Evolutionary conservation across 2,888 invertebrate genomes (phyloP), one percentile per base, ranked within the genome.

Genomic region (Luperina nickerlii): DNA sequence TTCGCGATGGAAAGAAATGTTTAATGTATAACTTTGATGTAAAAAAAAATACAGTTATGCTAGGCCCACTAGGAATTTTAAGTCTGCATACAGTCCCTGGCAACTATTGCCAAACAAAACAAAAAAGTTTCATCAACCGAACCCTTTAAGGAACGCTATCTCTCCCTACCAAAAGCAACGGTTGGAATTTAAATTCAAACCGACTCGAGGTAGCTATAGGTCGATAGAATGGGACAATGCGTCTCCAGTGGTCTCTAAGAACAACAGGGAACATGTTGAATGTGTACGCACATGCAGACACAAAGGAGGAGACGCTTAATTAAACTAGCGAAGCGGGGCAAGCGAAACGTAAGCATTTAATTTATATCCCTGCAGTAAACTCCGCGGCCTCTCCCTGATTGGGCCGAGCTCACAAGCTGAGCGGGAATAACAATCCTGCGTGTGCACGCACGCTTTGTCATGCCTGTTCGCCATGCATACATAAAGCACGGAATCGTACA

Each of bases 261-360:
- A 94, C 94, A 94, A 93, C 92, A 93, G 93, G 89, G 92, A 93
- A 92, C 94, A 93, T 95, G 94, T 94, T 94, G 94, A 94, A 94
- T 93, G 95, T 95, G 93, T 95, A 96, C 96, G 96, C 95, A 96
- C 95, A 95, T 95, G 92, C 95, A 95, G 89, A 90, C 95, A 96
- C 95, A 96, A 96, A 95, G 95, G 94, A 94, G 93, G 89, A 93
- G 95, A 95, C 95, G 96, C 96, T 96, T 96, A 96, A 96, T 97
- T 96, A 97, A 96, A 96, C 96, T 96, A 96, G 96, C 95, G 93
- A 92, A 96, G 95, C 95, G 94, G 94, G 94, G 95, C 95, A 92
- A 93, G 95, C 95, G 95, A 96, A 96, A 96, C 96, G 96, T 96
- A 96, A 96, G 96, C 96, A 96, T 96, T 96, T 96, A 96, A 96